Evolutionary conservation across 1,140 invertebrate genomes (phyloP), one percentile per base, ranked within the genome.

Genomic region (Araneus ventricosus): DNA sequence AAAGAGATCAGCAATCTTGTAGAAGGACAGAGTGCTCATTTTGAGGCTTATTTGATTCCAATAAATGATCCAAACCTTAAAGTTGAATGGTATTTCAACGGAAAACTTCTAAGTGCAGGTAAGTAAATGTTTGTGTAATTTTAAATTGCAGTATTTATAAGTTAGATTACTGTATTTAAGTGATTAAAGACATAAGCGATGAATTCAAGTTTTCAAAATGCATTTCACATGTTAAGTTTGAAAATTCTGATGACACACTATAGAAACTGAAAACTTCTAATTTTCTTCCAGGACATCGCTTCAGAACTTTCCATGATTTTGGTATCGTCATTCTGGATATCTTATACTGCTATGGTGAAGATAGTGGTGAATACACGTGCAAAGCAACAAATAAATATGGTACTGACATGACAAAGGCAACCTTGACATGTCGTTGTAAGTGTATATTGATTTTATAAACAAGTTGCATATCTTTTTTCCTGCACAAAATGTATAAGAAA

Each of bases 221-320:
- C 37, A 20, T 80, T 80, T 39, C 17, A 20, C 37, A 37, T 37
- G 17, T 39, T 10, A 84, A n/a, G 24, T 84, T 27, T 84, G n/a
- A 14, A 57, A 57, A 10, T 67, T 67, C 24, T 67, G 17, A 17
- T 52, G 45, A 14, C 17, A 14, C 17, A 1, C 45, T 52, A 2
- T 17, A 52, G 45, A 17, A 52, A 52, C 17, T 52, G 30, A 80
- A 39, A 80, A 52, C 45, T 52, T 52, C 45, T 52, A 52, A 84
- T 84, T 84, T 84, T 52, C 22, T 98, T 0, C 97, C 98, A 95
- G 98, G 98, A 39, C 98, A 99, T 96, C 97, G 98, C 92, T 99
- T 98, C 95, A 97, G 98, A 94, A 99, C 98, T 80, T 98, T 99
- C 97, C 98, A 99, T 95, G 99, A 99, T 95, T 99, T 99, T 96